Evolutionary conservation across 2,113 vertebrate genomes (phyloP).

Genomic region (Rostratula benghalensis): DNA sequence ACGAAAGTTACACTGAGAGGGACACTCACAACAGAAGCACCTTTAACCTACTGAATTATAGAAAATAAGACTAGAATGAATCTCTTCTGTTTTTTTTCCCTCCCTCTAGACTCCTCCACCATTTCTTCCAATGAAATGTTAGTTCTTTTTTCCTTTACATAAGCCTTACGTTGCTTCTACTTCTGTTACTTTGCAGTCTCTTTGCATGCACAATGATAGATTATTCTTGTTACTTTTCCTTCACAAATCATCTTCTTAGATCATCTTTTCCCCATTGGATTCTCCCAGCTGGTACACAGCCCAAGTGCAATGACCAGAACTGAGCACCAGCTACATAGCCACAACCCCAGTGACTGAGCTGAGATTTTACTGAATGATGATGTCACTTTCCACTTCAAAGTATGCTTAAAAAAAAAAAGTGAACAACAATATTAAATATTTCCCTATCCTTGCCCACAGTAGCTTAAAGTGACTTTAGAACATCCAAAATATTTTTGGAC

Average conservation of each 20-base stretch:
- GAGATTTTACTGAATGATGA: background rate
- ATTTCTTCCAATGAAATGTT: background rate
- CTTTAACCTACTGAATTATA: background rate
- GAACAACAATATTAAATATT: background rate
- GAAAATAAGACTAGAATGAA: background rate
- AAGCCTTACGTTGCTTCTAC: background rate
- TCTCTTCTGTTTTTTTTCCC: background rate
- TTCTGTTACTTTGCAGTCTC: background rate
- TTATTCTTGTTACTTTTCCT: background rate
- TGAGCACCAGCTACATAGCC: background rate
- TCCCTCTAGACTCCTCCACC: background rate
- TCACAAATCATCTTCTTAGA: background rate
- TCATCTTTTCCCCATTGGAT: accelerated
- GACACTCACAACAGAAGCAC: background rate
- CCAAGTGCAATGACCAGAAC: background rate
- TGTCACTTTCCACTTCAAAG: background rate
- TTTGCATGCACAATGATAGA: background rate
- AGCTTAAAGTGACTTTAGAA: background rate
- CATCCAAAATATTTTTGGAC: background rate
- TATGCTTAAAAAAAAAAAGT: background rate
- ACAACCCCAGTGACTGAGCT: background rate
- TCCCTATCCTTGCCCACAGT: background rate
- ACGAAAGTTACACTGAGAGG: background rate
- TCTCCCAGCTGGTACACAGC: background rate
- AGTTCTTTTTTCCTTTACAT: background rate